phyloP scores from a whole-genome alignment of 2,113 vertebrate species.

The Pomatorhinus ruficollis region DNA sequence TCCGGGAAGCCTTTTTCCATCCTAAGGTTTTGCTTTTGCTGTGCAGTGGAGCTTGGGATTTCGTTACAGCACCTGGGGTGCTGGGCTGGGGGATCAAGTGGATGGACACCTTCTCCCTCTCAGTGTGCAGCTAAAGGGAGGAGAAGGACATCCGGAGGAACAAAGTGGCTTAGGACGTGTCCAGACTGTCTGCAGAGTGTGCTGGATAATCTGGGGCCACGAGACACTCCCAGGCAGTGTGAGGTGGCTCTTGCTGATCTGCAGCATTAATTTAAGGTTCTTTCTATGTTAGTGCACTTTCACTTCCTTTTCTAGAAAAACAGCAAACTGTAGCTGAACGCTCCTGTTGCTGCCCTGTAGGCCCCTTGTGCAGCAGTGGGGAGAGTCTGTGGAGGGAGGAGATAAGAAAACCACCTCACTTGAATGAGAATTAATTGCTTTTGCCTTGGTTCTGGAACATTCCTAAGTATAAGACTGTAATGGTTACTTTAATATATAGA shows the following conservation, averaged over 20 bases:
- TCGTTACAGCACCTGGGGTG: neutral
- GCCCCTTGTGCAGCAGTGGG: neutral
- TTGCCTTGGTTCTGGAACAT: neutral
- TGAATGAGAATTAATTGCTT: neutral
- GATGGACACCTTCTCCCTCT: neutral
- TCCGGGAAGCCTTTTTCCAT: neutral
- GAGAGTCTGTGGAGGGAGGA: neutral
- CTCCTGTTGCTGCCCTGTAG: neutral
- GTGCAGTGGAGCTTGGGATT: neutral
- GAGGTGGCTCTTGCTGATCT: slow-evolving; percentile 3
- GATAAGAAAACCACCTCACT: neutral
- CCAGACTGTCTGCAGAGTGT: neutral
- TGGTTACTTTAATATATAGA: neutral
- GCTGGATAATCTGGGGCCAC: neutral
- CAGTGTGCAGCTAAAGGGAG: neutral
- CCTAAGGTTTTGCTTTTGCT: neutral
- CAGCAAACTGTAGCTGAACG: neutral
- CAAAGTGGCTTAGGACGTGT: neutral
- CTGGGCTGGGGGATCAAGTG: neutral
- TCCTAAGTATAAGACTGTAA: neutral
- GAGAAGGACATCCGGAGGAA: neutral
- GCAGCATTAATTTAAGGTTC: neutral
- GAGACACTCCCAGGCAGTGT: neutral
- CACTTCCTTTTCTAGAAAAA: slow-evolving; percentile 14
- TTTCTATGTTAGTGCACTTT: neutral